Evolutionary conservation across 2,797 vertebrate species (phyloP).

Genomic region (Moxostoma hubbsi): DNA sequence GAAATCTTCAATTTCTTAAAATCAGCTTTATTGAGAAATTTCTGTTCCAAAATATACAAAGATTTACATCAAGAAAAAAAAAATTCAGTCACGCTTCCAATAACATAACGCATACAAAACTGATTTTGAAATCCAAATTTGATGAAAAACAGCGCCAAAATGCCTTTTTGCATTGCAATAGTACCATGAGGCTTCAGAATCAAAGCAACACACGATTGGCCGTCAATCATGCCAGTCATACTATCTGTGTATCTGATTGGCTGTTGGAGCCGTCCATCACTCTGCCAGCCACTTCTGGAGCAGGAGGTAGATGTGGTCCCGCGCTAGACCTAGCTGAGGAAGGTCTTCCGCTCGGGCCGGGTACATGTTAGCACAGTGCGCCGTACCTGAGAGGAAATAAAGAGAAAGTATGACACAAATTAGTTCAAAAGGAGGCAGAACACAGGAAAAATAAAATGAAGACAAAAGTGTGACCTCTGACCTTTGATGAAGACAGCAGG

Average conservation of each 20-base stretch:
- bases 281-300: constrained; percentile 66
- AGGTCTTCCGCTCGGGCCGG: constrained; percentile 72
- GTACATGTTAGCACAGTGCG: constrained; percentile 82
- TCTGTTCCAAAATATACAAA: constrained; percentile 22
- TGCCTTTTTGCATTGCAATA: background rate
- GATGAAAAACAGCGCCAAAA: background rate
- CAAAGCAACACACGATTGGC: background rate
- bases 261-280: constrained; percentile 32
- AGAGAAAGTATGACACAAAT: background rate
- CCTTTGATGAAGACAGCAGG: constrained; percentile 75
- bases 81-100: background rate
- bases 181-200: background rate
- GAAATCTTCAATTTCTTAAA: background rate
- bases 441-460: background rate
- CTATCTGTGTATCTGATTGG: constrained; percentile 21
- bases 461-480: constrained; percentile 49
- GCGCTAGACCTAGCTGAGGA: constrained; percentile 68
- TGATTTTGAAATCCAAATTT: background rate
- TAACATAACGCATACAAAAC: constrained; percentile 1
- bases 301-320: constrained; percentile 69
- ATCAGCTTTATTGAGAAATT: constrained; percentile 11
- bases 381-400: constrained; percentile 69
- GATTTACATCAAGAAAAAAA: background rate
- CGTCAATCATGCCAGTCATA: background rate
- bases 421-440: constrained; percentile 11